Evolutionary conservation across 1,140 invertebrate genomes (phyloP).

Genomic region (Scylla paramamosain): DNA sequence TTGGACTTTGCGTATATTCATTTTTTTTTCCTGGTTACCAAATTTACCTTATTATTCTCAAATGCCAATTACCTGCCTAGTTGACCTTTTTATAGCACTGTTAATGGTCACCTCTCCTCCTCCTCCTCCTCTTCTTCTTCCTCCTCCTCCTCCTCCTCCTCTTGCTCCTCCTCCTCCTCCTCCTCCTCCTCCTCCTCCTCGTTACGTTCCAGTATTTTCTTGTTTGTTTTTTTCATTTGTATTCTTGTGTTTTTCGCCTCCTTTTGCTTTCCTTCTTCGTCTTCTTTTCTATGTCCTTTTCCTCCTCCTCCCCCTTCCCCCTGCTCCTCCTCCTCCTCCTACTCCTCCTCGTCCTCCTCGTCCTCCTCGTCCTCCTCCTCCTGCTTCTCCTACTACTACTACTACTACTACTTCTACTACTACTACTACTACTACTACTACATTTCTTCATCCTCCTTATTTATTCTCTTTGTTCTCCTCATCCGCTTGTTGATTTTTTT

Average conservation of each 20-base stretch:
- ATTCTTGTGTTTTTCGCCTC: neutral
- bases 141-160: neutral
- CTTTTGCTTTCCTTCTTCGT: neutral
- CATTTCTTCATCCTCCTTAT: too few species aligned
- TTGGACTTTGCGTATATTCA: neutral
- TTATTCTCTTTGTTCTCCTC: too few species aligned
- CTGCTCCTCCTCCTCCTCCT: too few species aligned
- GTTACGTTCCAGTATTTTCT: too few species aligned
- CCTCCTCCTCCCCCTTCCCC: too few species aligned
- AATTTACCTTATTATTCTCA: neutral
- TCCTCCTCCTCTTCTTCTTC: neutral
- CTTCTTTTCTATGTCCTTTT: neutral
- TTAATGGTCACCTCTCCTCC: neutral
- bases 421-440: too few species aligned
- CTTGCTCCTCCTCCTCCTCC: neutral
- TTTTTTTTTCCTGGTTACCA: neutral
- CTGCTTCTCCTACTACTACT: too few species aligned
- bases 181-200: neutral
- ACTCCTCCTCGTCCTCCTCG: too few species aligned
- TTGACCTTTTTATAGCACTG: neutral
- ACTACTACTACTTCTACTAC: too few species aligned
- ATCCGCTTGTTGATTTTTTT: too few species aligned
- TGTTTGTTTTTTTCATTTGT: neutral
- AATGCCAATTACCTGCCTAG: neutral
- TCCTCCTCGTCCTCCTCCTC: too few species aligned